Percentiles rank a stretch among this genome's conserved stretches.
phyloP scores from a whole-genome alignment of 2,797 vertebrate species.

The Yasuhikotakia modesta region DNA sequence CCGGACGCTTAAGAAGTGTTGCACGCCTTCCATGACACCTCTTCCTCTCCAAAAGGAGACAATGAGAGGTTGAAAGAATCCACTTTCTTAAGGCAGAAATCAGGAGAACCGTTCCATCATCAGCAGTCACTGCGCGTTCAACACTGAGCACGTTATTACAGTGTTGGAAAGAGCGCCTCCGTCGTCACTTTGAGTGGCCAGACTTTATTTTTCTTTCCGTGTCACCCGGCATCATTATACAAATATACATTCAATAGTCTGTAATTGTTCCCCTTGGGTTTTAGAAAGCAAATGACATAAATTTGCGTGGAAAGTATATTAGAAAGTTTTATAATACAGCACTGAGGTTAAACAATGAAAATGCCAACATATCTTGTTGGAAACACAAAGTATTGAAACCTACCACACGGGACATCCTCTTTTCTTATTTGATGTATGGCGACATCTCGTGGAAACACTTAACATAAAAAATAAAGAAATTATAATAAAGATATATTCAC shows the following conservation, averaged over 20 bases:
- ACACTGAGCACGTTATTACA: neutral
- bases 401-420: neutral
- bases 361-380: neutral
- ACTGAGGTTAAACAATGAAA: neutral
- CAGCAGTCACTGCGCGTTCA: neutral
- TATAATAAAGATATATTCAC: too few relatives aligned
- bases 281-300: neutral
- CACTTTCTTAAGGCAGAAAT: neutral
- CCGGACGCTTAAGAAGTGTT: conserved; percentile 31
- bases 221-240: neutral
- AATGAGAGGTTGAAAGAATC: neutral
- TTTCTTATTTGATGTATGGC: neutral
- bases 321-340: neutral
- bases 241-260: conserved; percentile 24
- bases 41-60: neutral
- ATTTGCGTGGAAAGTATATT: neutral
- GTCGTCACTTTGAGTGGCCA: conserved; percentile 8
- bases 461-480: neutral
- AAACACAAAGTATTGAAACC: neutral
- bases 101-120: neutral
- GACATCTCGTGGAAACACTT: conserved; percentile 25
- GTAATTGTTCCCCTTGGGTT: neutral
- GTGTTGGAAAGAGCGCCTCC: conserved; percentile 42
- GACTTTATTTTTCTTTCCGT: conserved; percentile 3
- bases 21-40: conserved; percentile 30